phyloP scores from a whole-genome alignment of 2,888 invertebrate species.

The Lucinisca nassula region DNA sequence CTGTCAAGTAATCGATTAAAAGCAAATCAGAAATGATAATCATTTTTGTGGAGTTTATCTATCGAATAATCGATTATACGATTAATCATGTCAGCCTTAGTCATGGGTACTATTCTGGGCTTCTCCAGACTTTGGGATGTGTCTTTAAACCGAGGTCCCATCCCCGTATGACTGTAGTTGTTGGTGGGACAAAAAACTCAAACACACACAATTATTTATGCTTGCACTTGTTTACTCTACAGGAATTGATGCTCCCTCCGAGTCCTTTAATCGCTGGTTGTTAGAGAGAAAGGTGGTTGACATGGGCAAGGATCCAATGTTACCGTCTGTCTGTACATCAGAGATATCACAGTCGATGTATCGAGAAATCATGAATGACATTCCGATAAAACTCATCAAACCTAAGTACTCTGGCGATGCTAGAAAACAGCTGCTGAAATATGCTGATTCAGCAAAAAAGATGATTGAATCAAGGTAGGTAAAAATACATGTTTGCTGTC shows the following conservation, averaged over 20 bases:
- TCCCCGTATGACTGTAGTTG: too few species aligned
- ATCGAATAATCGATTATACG: too few species aligned
- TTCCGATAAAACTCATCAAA: slow-evolving; percentile 98
- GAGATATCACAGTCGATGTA: slow-evolving; percentile 98
- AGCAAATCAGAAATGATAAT: too few species aligned
- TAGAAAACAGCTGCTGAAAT: slow-evolving; percentile 96
- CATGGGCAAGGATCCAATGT: slow-evolving; percentile 95
- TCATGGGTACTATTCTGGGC: too few species aligned
- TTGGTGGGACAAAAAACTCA: too few species aligned
- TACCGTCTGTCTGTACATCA: slow-evolving; percentile 97
- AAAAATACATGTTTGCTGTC: neutral
- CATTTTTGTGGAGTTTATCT: too few species aligned
- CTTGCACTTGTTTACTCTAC: too few species aligned
- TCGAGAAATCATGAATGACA: slow-evolving; percentile 99
- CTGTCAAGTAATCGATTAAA: too few species aligned
- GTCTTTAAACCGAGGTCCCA: too few species aligned
- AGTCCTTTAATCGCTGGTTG: slow-evolving; percentile 98
- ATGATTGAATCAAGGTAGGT: slow-evolving; percentile 95
- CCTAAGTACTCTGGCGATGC: slow-evolving; percentile 99
- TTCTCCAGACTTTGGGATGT: too few species aligned
- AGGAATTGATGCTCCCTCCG: slow-evolving; percentile 97
- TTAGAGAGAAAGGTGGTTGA: slow-evolving; percentile 98
- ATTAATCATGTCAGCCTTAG: too few species aligned
- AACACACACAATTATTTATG: too few species aligned
- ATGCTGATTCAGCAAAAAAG: slow-evolving; percentile 98